These are phyloP conservation scores for Tinea pellionella DNA, from an alignment of 2,888 invertebrate species.

Conservation along the genomic window DNA sequence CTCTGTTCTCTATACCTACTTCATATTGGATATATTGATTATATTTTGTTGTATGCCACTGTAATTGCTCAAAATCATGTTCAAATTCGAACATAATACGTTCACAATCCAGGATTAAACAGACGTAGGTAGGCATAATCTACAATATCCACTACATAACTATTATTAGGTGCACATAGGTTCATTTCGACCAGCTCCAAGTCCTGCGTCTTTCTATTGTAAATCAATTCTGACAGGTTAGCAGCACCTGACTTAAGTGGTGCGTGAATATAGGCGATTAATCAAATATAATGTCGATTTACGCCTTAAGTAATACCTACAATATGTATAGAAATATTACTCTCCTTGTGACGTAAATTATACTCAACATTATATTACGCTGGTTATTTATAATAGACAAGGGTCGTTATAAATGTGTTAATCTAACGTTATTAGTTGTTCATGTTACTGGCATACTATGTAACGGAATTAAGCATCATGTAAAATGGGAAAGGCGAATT, in stretches of 20 bases:
- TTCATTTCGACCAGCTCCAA: background rate
- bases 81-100: background rate
- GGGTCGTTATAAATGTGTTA: slow-evolving; percentile 1
- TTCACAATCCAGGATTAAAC: background rate
- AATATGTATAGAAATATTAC: slow-evolving; percentile 11
- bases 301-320: slow-evolving; percentile 12
- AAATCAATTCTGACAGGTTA: slow-evolving; percentile 9
- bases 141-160: background rate
- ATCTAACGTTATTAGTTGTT: background rate
- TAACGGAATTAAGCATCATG: background rate
- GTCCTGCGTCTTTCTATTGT: slow-evolving; percentile 4
- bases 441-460: background rate
- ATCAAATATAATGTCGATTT: slow-evolving; percentile 11
- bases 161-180: slow-evolving; percentile 5
- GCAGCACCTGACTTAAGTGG: slow-evolving; percentile 13
- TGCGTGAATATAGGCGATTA: slow-evolving; percentile 13
- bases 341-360: background rate
- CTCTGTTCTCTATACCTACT: too few species aligned
- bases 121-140: background rate
- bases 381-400: background rate
- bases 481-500: background rate
- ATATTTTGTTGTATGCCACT: too few species aligned
- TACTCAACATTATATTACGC: slow-evolving; percentile 1
- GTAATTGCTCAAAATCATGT: background rate
- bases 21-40: too few species aligned